phyloP scores from a whole-genome alignment of 2,113 vertebrate genomes.

The Sialia sialis region DNA sequence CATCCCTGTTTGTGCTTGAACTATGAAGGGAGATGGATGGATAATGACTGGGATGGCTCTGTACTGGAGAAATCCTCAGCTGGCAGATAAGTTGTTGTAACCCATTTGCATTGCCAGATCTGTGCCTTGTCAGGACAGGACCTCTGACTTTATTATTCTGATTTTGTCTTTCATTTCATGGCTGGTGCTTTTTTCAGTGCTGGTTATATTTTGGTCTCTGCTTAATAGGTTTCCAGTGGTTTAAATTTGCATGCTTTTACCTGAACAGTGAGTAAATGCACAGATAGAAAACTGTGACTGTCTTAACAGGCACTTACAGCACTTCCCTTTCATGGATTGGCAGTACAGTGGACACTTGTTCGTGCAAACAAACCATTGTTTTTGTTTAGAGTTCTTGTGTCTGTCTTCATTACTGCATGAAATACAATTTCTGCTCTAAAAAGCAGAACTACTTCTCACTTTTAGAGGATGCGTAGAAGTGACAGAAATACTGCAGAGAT shows the following conservation, averaged over 20 bases:
- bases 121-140: background rate
- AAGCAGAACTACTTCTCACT: slow-evolving; percentile 20
- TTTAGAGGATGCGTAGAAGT: background rate
- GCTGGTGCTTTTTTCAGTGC: background rate
- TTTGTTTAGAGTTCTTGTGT: slow-evolving; percentile 18
- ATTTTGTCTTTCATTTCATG: background rate
- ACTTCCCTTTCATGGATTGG: background rate
- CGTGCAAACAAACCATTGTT: background rate
- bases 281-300: background rate
- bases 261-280: background rate
- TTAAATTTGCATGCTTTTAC: background rate
- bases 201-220: background rate
- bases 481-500: background rate
- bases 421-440: slow-evolving; percentile 42
- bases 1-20: background rate
- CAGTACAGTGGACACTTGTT: background rate
- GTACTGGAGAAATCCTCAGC: background rate
- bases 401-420: slow-evolving; percentile 4
- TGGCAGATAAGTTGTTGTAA: background rate
- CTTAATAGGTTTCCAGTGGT: background rate
- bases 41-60: background rate
- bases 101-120: background rate
- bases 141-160: background rate
- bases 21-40: background rate
- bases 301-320: background rate